Percentiles rank a stretch among this genome's conserved stretches.
These are phyloP conservation scores for Temnopleurus reevesii DNA, from an alignment of 53 echinoderm and acorn worm species.

Conservation along the genomic window DNA sequence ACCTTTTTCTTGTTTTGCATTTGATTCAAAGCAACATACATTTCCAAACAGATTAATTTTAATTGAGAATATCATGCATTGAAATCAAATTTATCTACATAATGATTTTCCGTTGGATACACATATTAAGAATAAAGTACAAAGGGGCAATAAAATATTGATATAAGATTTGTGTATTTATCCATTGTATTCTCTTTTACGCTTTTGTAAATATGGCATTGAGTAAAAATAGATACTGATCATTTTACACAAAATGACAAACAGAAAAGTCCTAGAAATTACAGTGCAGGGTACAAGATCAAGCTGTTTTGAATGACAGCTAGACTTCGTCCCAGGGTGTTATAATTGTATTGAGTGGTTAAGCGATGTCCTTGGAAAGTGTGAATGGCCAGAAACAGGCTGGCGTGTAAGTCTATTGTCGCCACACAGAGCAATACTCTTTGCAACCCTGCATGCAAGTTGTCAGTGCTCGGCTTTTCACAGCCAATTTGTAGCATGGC, in stretches of 20 bases:
- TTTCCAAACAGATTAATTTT: no score
- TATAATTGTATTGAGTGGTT: neutral
- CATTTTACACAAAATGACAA: neutral
- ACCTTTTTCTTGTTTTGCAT: no score
- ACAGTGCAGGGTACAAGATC: neutral
- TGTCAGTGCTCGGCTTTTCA: neutral
- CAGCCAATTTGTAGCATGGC: neutral
- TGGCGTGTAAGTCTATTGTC: neutral
- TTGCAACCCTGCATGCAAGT: neutral
- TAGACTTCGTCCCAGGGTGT: constrained; percentile 41
- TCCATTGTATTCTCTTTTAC: neutral
- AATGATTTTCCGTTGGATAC: neutral
- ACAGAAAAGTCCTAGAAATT: neutral
- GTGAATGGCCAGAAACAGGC: neutral
- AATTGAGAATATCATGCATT: no score
- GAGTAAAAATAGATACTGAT: neutral
- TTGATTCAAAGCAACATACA: no score
- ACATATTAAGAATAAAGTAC: constrained; percentile 1
- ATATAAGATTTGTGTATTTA: neutral
- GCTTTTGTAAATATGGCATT: neutral
- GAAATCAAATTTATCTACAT: no score
- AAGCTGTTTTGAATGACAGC: constrained; percentile 17
- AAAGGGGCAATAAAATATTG: constrained; percentile 7
- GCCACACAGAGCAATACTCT: neutral
- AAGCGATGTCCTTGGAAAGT: constrained; percentile 20